These are phyloP conservation scores for Zaprionus gabonicus DNA, from an alignment of 1,140 invertebrate genomes.

Conservation along the genomic window DNA sequence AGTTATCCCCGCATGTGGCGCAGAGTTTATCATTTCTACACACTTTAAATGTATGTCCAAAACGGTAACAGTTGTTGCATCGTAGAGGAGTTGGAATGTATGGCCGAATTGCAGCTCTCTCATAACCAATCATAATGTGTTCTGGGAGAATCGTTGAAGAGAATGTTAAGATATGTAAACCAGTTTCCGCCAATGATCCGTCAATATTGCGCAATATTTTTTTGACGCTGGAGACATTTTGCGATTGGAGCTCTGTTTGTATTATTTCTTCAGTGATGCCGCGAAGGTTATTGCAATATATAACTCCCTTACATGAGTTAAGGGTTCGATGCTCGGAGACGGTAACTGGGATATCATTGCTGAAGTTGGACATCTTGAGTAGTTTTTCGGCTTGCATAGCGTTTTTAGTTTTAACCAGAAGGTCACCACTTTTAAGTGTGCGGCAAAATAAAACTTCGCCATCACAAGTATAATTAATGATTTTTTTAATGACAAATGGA, in stretches of 20 bases:
- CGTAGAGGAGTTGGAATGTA: slow-evolving; percentile 7
- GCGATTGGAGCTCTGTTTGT: slow-evolving; percentile 15
- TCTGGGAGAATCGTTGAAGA: not conserved
- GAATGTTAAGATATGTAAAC: not conserved
- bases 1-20: not conserved
- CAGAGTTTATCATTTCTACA: slow-evolving; percentile 5
- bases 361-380: slow-evolving; percentile 22
- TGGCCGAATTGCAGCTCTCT: not conserved
- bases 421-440: not conserved
- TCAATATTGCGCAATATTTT: slow-evolving; percentile 17
- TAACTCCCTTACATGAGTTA: slow-evolving; percentile 12
- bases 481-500: slow-evolving; percentile 29
- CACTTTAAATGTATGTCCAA: slow-evolving; percentile 12
- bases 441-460: slow-evolving; percentile 12
- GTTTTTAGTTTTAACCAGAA: slow-evolving; percentile 28
- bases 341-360: slow-evolving; percentile 11
- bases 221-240: slow-evolving; percentile 15
- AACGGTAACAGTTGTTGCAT: slow-evolving; percentile 8
- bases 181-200: not conserved
- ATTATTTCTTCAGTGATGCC: slow-evolving; percentile 7
- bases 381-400: slow-evolving; percentile 12
- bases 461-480: slow-evolving; percentile 13
- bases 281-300: slow-evolving; percentile 7
- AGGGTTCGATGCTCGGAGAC: slow-evolving; percentile 25
- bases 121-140: slow-evolving; percentile 19